phyloP scores from a whole-genome alignment of 2,888 invertebrate genomes.

The Sinhomidia bicolor region DNA sequence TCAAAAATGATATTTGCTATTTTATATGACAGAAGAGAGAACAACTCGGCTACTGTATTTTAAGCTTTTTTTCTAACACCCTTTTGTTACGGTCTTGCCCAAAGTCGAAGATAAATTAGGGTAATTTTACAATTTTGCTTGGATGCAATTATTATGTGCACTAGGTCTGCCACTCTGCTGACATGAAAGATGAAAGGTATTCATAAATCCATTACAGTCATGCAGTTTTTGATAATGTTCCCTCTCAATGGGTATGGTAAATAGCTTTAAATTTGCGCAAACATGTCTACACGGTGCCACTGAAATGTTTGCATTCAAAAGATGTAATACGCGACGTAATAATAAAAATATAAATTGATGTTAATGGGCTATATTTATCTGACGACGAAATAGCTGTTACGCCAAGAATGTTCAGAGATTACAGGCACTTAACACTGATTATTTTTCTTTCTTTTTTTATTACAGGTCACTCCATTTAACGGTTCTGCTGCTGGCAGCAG shows the following conservation, averaged over 20 bases:
- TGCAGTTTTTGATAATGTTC: neutral
- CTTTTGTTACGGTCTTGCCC: constrained; percentile 29
- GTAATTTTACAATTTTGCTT: constrained; percentile 11
- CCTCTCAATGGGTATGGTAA: neutral
- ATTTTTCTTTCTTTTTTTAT: constrained; percentile 16
- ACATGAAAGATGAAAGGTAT: neutral
- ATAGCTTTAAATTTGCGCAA: neutral
- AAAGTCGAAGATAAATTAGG: constrained; percentile 24
- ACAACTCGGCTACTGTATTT: neutral
- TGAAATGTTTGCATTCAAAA: no score
- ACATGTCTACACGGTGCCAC: no score
- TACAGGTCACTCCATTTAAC: constrained; percentile 53
- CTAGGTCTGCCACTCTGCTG: neutral
- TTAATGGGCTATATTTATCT: no score
- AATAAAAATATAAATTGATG: neutral
- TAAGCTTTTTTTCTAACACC: neutral
- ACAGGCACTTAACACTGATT: neutral
- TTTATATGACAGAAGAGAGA: neutral
- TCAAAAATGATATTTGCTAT: neutral
- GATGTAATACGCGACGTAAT: no score
- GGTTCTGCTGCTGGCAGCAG: constrained; percentile 60
- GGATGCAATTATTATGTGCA: neutral
- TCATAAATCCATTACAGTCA: neutral
- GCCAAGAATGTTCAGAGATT: neutral
- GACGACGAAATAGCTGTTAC: no score